phyloP scores from a whole-genome alignment of 2,797 vertebrate species.

The Pagetopsis macropterus region DNA sequence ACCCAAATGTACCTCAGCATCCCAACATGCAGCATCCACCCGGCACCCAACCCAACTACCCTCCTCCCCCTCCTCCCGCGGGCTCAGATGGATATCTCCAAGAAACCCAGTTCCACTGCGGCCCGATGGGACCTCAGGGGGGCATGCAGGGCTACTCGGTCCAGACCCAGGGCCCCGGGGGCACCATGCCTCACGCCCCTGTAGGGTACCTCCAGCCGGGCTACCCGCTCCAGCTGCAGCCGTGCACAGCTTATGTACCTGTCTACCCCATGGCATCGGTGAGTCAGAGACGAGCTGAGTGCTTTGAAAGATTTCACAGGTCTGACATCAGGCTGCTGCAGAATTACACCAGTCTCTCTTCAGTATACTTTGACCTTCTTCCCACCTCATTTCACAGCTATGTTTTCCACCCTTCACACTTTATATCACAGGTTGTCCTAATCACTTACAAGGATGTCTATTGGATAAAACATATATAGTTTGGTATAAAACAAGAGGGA shows the following conservation, averaged over 20 bases:
- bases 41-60: constrained; percentile 81
- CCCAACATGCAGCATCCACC: constrained; percentile 69
- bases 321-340: constrained; percentile 38
- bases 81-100: constrained; percentile 85
- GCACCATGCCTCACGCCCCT: constrained; percentile 82
- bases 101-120: constrained; percentile 86
- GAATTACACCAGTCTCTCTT: constrained; percentile 15
- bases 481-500: background rate
- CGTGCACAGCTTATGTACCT: constrained; percentile 93
- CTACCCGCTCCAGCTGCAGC: constrained; percentile 93
- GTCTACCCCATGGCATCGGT: constrained; percentile 93
- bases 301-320: constrained; percentile 40
- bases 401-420: background rate
- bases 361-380: background rate
- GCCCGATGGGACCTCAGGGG: constrained; percentile 71
- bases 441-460: background rate
- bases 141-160: constrained; percentile 89
- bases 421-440: background rate
- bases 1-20: constrained; percentile 77
- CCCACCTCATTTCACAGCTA: background rate
- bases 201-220: constrained; percentile 91
- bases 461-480: background rate
- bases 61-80: constrained; percentile 80
- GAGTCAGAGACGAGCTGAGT: constrained; percentile 69
- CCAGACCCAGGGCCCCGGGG: constrained; percentile 87